Conservation (phyloP, 2,797 vertebrate species). For the Myotis myotis region DNA sequence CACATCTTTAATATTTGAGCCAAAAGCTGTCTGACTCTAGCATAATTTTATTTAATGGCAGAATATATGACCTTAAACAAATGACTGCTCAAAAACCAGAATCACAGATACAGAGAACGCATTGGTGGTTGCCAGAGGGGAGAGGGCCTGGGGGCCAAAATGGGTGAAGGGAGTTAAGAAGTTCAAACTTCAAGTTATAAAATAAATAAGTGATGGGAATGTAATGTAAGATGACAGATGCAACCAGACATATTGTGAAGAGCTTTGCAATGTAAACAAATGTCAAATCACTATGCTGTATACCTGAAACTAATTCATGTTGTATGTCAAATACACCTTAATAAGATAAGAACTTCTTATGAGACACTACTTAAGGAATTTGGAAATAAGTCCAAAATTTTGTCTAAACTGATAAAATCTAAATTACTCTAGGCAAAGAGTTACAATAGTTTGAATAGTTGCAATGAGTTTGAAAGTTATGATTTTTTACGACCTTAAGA, state of each 20-base stretch:
- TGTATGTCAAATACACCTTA: not conserved
- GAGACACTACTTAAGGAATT: not conserved
- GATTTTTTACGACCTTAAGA: not conserved
- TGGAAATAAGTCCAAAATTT: not conserved
- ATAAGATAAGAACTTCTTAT: not conserved
- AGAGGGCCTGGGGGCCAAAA: no score
- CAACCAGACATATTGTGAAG: not conserved
- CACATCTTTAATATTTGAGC: no score
- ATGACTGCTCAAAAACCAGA: not conserved
- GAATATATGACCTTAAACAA: not conserved
- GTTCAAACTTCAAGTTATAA: no score
- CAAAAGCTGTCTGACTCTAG: not conserved
- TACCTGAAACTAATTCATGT: not conserved
- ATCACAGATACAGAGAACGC: not conserved
- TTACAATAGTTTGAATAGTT: not conserved
- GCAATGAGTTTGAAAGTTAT: not conserved
- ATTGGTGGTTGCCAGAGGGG: not conserved
- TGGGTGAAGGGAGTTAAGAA: no score
- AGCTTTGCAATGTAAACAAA: not conserved
- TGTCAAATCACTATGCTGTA: not conserved
- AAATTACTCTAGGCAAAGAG: not conserved
- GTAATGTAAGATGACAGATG: not conserved
- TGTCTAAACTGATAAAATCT: not conserved
- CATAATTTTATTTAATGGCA: not conserved
- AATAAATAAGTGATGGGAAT: no score